Conservation (phyloP, 2,113 vertebrate genomes). For the Paracanthobrama guichenoti region DNA sequence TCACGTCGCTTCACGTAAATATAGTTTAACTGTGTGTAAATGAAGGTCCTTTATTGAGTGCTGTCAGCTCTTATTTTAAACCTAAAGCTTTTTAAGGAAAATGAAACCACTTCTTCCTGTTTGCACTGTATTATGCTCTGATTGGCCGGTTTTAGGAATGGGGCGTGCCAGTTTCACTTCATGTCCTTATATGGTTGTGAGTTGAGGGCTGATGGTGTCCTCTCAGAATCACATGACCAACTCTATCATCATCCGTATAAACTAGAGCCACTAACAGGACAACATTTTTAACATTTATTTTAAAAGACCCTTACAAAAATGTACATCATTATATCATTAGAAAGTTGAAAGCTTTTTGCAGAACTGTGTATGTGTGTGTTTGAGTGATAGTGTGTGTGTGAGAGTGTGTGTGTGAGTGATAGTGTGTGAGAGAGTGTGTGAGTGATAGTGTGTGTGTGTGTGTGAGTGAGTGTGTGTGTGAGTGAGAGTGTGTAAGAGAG, state of each 20-base stretch:
- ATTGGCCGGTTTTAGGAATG: slow-evolving; percentile 56
- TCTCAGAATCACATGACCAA: slow-evolving; percentile 1
- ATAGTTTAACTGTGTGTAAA: too few species aligned
- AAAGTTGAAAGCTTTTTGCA: too few species aligned
- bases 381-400: background rate
- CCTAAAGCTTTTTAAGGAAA: slow-evolving; percentile 25
- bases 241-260: background rate
- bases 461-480: background rate
- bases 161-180: slow-evolving; percentile 32
- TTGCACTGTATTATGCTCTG: slow-evolving; percentile 56
- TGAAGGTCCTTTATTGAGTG: slow-evolving; percentile 38
- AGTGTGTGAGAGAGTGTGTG: background rate
- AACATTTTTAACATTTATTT: background rate
- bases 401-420: background rate
- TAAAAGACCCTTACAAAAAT: background rate
- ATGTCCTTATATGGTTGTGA: slow-evolving; percentile 68
- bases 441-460: background rate
- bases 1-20: background rate
- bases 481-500: background rate
- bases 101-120: slow-evolving; percentile 65
- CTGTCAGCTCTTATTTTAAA: slow-evolving; percentile 56
- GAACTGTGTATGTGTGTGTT: background rate
- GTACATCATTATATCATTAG: too few species aligned
- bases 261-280: background rate
- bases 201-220: slow-evolving; percentile 21